Percentiles rank a stretch among this genome's conserved stretches.
These are phyloP conservation scores for Rattus rattus DNA, from an alignment of 2,113 vertebrate genomes.

Conservation along the genomic window DNA sequence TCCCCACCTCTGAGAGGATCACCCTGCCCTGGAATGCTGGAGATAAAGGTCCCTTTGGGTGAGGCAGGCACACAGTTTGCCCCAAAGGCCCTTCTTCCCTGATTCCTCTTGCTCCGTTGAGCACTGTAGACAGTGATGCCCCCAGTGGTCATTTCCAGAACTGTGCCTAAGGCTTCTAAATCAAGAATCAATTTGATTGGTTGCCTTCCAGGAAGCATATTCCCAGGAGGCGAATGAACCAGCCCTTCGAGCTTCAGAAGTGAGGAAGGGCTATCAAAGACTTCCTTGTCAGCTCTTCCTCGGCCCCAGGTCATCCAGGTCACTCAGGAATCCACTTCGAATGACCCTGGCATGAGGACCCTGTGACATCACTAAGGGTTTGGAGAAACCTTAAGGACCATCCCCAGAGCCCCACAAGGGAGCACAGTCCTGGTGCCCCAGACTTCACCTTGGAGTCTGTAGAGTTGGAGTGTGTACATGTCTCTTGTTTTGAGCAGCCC, in stretches of 20 bases:
- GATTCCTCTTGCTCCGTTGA: background rate
- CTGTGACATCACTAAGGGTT: background rate
- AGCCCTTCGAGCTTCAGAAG: background rate
- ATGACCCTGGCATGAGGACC: background rate
- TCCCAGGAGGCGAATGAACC: background rate
- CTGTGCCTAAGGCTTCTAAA: background rate
- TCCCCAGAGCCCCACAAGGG: background rate
- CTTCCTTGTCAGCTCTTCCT: background rate
- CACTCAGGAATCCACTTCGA: background rate
- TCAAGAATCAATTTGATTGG: background rate
- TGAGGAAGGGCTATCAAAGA: fast-evolving
- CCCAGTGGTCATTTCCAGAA: slow-evolving; percentile 11
- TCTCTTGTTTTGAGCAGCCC: background rate
- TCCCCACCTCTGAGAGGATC: no score
- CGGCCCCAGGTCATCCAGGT: background rate
- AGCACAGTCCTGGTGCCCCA: background rate
- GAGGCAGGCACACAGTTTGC: background rate
- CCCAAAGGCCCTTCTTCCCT: background rate
- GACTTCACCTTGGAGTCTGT: background rate
- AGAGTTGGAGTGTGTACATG: background rate
- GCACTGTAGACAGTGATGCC: background rate
- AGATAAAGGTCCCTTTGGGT: no score
- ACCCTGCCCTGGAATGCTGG: background rate
- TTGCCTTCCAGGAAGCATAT: background rate
- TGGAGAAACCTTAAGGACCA: background rate